Evolutionary conservation across 2,888 invertebrate genomes (phyloP), one percentile per base, ranked within the genome.

Genomic region (Harpalus rubripes): DNA sequence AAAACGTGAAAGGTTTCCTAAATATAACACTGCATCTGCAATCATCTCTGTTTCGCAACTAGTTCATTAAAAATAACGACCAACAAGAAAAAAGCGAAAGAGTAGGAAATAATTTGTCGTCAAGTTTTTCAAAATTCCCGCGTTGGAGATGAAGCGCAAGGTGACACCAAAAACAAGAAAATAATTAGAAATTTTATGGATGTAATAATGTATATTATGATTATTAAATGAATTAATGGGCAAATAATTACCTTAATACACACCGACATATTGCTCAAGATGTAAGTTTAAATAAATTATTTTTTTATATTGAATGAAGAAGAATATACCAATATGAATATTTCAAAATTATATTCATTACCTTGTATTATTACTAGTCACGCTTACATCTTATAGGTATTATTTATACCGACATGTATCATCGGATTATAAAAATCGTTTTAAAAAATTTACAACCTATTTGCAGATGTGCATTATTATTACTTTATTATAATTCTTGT

Each of bases 61-160:
- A 12, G 68, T 68, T 74, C 72, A 74, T 74, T 74, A 44, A 74
- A 74, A 74, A 74, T 74, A 74, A 72, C 72, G 16, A 72, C 44
- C 72, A 44, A 16, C 52, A 18, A 39, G 44, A 74, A 18, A 39
- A 44, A 74, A 44, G 4, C 10, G 44, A 8, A 32, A 63, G 22
- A 7, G 44, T 74, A 65, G 39, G 65, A 72, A 72, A 16, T 74
- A 18, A 74, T 74, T 44, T 74, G 44, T 3, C 32, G n/a, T 74
- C 52, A 7, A 74, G 15, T 39, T 39, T 15, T 15, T 68, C 72
- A 44, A 44, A 44, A 74, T 12, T n/a, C 44, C 44, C 44, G 44
- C 44, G 15, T 63, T 8, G 16, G 41, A 68, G 16, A 74, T 8
- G 72, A 74, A 15, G 18, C 18, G 44, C 72, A 44, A 44, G 44